Conservation (phyloP, 2,113 vertebrate species). For the Sylvicapra grimmia region DNA sequence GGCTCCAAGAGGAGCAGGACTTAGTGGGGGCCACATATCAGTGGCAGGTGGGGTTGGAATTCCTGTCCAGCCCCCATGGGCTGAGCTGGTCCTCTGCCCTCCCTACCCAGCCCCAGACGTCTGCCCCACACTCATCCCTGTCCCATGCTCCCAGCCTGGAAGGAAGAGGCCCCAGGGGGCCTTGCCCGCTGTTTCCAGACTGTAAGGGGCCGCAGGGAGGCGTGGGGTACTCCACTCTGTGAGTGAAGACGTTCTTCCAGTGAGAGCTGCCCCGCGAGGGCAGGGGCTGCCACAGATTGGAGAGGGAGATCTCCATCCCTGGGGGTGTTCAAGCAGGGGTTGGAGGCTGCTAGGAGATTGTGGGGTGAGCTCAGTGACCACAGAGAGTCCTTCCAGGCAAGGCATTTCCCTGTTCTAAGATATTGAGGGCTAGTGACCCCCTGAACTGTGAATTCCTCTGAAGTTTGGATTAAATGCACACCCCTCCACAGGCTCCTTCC, state of each 20-base stretch:
- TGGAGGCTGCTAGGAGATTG: background rate
- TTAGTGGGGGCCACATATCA: background rate
- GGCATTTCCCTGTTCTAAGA: background rate
- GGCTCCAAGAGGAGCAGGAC: background rate
- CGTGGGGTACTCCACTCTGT: background rate
- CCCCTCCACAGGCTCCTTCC: background rate
- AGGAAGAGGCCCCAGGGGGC: background rate
- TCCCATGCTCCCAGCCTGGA: background rate
- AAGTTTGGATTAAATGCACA: background rate
- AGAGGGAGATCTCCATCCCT: background rate
- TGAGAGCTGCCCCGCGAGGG: background rate
- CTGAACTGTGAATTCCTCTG: background rate
- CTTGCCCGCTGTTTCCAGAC: background rate
- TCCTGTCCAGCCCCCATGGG: background rate
- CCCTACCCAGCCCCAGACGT: background rate
- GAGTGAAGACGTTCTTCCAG: background rate
- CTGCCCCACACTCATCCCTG: background rate
- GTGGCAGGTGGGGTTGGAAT: background rate
- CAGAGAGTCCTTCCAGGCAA: background rate
- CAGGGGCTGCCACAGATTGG: too few relatives aligned
- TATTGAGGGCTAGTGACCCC: background rate
- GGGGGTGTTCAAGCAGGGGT: background rate
- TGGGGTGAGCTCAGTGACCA: background rate
- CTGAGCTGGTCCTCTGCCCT: background rate
- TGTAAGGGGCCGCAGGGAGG: background rate